Evolutionary conservation across 2,888 invertebrate genomes (phyloP).

Genomic region (Spialia ferax): DNA sequence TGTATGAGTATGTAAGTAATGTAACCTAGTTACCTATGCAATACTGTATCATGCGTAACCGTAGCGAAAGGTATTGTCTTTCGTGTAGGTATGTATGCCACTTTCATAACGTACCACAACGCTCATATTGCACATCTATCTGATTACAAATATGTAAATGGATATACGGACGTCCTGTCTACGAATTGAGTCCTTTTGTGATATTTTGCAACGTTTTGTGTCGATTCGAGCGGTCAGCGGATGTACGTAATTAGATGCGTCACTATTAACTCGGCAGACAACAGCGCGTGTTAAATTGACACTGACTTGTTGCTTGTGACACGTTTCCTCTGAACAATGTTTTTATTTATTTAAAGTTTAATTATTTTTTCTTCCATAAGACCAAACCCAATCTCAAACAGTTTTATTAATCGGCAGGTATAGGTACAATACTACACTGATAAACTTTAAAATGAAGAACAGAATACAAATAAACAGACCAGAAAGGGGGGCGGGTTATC

Average conservation of each 20-base stretch:
- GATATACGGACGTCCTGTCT: conserved; percentile 52
- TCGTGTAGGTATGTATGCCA: conserved; percentile 21
- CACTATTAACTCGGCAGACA: conserved; percentile 54
- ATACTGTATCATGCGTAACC: conserved; percentile 21
- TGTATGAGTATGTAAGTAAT: too few species aligned
- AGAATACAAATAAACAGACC: too few species aligned
- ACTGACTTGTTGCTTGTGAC: conserved; percentile 16
- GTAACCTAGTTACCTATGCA: not conserved
- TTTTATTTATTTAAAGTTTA: too few species aligned
- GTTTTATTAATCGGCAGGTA: too few species aligned
- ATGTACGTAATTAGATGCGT: conserved; percentile 66
- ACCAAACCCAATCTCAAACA: too few species aligned
- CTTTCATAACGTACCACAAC: conserved; percentile 36
- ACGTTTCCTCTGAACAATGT: conserved; percentile 16
- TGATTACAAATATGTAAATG: conserved; percentile 35
- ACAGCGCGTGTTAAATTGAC: conserved; percentile 40
- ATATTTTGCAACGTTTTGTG: conserved; percentile 59
- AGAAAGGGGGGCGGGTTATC: too few species aligned
- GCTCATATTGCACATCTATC: conserved; percentile 33
- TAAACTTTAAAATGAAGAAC: too few species aligned
- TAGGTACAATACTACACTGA: not conserved
- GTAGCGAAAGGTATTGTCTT: conserved; percentile 21
- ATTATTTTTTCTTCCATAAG: too few species aligned
- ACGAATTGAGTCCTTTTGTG: conserved; percentile 63
- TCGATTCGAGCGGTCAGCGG: conserved; percentile 63